These are phyloP conservation scores for Chrysolina americana DNA, from an alignment of 2,888 invertebrate genomes.

Conservation along the genomic window DNA sequence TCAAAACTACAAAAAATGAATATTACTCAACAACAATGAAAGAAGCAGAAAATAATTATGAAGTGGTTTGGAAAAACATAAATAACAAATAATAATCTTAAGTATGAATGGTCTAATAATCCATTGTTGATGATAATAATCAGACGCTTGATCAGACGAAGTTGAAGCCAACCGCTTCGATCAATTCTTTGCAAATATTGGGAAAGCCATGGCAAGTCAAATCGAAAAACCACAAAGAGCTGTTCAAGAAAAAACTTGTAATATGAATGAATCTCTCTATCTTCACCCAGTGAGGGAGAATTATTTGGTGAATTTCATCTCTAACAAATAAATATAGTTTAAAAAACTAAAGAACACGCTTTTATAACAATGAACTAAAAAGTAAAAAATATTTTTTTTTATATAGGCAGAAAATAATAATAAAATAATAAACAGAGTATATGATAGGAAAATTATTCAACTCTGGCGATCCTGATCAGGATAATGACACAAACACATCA, in stretches of 20 bases:
- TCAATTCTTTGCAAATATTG: conserved; percentile 5
- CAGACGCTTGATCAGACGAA: not conserved
- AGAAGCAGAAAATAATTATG: conserved; percentile 22
- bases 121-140: not conserved
- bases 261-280: not conserved
- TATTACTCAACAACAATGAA: not conserved
- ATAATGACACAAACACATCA: too few species aligned
- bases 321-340: too few species aligned
- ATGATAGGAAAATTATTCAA: too few species aligned
- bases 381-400: too few species aligned
- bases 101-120: not conserved
- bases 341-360: too few species aligned
- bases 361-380: too few species aligned
- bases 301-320: not conserved
- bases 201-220: not conserved
- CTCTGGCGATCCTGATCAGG: too few species aligned
- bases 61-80: not conserved
- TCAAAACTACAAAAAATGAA: conserved; percentile 17
- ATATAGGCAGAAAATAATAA: too few species aligned
- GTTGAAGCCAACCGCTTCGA: not conserved
- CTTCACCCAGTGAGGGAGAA: not conserved
- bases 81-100: not conserved
- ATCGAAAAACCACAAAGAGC: not conserved
- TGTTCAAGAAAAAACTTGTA: not conserved
- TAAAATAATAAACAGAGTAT: too few species aligned